Evolutionary conservation across 1,140 invertebrate species (phyloP).

Genomic region (Micrasema minimum): DNA sequence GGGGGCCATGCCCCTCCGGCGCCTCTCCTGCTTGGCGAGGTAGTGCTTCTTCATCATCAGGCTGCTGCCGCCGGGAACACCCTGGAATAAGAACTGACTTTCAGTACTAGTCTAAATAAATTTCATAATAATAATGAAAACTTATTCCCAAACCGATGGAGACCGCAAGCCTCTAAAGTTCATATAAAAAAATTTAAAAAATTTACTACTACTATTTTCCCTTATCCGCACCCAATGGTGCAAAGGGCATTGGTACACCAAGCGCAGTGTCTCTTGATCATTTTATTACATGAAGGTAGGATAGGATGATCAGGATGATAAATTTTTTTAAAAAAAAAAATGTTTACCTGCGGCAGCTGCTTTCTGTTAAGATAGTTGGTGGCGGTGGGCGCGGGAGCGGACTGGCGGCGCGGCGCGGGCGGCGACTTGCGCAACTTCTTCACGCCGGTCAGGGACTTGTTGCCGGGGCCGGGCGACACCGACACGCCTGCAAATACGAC

Average conservation of each 20-base stretch:
- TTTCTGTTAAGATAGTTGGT: conserved; percentile 66
- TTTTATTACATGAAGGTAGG: too few species aligned
- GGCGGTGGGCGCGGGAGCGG: conserved; percentile 56
- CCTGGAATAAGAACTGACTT: conserved; percentile 16
- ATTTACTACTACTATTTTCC: too few species aligned
- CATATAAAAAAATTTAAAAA: too few species aligned
- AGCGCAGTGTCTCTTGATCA: too few species aligned
- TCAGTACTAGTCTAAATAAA: too few species aligned
- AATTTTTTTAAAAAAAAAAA: neutral
- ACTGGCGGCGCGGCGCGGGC: conserved; percentile 40
- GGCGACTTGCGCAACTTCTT: conserved; percentile 44
- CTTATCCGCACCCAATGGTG: too few species aligned
- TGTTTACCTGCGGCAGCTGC: conserved; percentile 55
- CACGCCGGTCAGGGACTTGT: conserved; percentile 28
- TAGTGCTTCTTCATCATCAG: conserved; percentile 67
- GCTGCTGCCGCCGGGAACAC: conserved; percentile 49
- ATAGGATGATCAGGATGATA: too few species aligned
- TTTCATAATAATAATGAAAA: too few species aligned
- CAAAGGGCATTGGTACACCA: too few species aligned
- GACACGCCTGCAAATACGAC: conserved; percentile 49
- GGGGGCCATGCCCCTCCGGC: conserved; percentile 57
- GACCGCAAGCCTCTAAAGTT: too few species aligned
- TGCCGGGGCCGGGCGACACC: conserved; percentile 41
- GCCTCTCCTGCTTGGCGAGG: conserved; percentile 64
- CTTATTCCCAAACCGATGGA: too few species aligned